These are phyloP conservation scores for Panagrolaimus sp. DNA, from an alignment of 1,140 invertebrate species.

Conservation along the genomic window DNA sequence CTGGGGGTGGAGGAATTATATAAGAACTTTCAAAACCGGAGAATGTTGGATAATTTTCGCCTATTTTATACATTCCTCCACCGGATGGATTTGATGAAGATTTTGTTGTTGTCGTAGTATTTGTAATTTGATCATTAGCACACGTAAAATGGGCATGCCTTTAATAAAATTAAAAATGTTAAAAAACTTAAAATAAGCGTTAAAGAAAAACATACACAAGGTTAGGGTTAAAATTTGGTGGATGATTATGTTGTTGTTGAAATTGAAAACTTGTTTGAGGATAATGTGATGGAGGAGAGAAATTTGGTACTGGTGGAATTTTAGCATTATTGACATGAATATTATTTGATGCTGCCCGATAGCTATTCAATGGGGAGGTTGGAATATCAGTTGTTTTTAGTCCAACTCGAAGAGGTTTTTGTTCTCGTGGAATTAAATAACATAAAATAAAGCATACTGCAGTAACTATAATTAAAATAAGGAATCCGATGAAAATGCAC, in stretches of 20 bases:
- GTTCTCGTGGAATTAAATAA: background rate
- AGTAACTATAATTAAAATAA: background rate
- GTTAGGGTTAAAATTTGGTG: too few species aligned
- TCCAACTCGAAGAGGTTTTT: too few species aligned
- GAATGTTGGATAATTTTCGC: background rate
- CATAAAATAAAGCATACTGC: constrained; percentile 3
- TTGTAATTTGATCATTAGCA: constrained; percentile 4
- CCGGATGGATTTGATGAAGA: background rate
- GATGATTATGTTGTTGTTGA: too few species aligned
- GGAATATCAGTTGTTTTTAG: too few species aligned
- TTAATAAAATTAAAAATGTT: too few species aligned
- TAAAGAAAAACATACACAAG: too few species aligned
- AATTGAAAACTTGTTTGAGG: too few species aligned
- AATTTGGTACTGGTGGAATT: background rate
- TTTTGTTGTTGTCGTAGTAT: constrained; percentile 6
- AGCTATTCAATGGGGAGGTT: too few species aligned
- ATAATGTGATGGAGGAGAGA: background rate
- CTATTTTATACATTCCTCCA: background rate
- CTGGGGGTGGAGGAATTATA: constrained; percentile 1
- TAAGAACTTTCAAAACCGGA: constrained; percentile 11
- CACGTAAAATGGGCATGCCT: too few species aligned
- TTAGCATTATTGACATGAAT: too few species aligned
- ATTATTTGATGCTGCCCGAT: too few species aligned
- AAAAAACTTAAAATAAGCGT: too few species aligned
- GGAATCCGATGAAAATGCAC: background rate